Conservation (phyloP, 1,140 invertebrate species). For the Megalopta genalis region DNA sequence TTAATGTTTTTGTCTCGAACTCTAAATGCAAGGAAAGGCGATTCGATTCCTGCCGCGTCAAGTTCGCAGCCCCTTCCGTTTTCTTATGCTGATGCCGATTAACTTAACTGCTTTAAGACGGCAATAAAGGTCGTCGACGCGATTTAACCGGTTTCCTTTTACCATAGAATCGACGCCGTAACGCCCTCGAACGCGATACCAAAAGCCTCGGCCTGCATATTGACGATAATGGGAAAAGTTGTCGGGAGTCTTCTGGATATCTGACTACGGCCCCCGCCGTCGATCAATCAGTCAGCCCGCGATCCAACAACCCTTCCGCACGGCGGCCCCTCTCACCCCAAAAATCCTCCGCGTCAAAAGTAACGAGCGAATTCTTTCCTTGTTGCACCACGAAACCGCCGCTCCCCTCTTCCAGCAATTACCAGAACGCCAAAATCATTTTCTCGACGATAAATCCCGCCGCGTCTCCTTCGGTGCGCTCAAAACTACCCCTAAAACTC, state of each 20-base stretch:
- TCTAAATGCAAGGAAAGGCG: slow-evolving; percentile 79
- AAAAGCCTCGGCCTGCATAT: slow-evolving; percentile 70
- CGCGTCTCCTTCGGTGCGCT: too few relatives aligned
- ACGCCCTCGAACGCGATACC: slow-evolving; percentile 55
- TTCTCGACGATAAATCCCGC: too few relatives aligned
- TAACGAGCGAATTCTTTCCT: neutral
- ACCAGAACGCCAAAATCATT: too few relatives aligned
- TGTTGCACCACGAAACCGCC: too few relatives aligned
- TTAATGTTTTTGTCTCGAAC: slow-evolving; percentile 80
- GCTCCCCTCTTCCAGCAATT: too few relatives aligned
- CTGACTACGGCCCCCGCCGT: slow-evolving; percentile 64
- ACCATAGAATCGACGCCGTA: slow-evolving; percentile 61
- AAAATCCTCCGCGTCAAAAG: neutral
- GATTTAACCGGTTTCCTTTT: slow-evolving; percentile 78
- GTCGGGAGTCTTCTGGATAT: slow-evolving; percentile 66
- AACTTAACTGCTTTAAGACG: slow-evolving; percentile 79
- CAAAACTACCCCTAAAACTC: too few relatives aligned
- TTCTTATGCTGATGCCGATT: slow-evolving; percentile 72
- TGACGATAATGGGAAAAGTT: slow-evolving; percentile 77
- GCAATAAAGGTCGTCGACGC: slow-evolving; percentile 76
- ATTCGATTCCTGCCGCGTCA: slow-evolving; percentile 69
- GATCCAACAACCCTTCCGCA: slow-evolving; percentile 51
- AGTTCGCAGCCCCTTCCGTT: slow-evolving; percentile 51
- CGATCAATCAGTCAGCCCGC: slow-evolving; percentile 73
- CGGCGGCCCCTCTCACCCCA: neutral